Evolutionary conservation across 2,888 invertebrate species (phyloP), one percentile per base, ranked within the genome.

Genomic region (Diplolepis rosae): DNA sequence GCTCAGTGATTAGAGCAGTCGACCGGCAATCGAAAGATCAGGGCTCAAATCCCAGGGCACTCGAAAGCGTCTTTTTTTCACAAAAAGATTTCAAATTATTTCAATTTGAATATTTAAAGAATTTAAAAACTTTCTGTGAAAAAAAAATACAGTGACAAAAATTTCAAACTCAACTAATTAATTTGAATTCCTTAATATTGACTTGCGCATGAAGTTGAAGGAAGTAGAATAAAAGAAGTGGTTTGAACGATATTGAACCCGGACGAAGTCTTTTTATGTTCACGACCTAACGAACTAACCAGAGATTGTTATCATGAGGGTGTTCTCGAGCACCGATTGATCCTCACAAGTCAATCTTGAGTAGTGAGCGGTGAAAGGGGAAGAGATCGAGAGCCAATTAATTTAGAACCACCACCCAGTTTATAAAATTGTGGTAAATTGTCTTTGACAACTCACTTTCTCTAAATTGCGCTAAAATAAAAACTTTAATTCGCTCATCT

Each of bases 231-330:
- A 61, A 61, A 15, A 61, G 24, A 39, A n/a, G 13, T n/a, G 7
- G 39, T 39, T 61, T n/a, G 39, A n/a, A 61, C 35, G 39, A 61
- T 39, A 39, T 39, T 39, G 61, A 61, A 39, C 39, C 27, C 13
- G 32, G 13, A 61, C 39, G 39, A 61, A 39, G 61, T 39, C 61
- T 61, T 61, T 61, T 39, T 24, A 24, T n/a, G 9, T 24, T 39
- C 18, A 32, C 6, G 24, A 27, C 15, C 51, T 9, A 27, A 48
- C 28, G 45, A 66, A 66, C 66, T 24, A 15, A 35, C 32, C 24
- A 51, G 66, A 24, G 66, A 51, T 66, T 51, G 66, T 66, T 66
- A 66, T 66, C 66, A 32, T 51, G 66, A 51, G 51, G 51, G 66
- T 45, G 30, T 48, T 50, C 66, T 50, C 51, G 32, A 66, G 66